These are phyloP conservation scores for Acanthosepion pharaonis DNA, from an alignment of 2,888 invertebrate genomes.

Conservation along the genomic window DNA sequence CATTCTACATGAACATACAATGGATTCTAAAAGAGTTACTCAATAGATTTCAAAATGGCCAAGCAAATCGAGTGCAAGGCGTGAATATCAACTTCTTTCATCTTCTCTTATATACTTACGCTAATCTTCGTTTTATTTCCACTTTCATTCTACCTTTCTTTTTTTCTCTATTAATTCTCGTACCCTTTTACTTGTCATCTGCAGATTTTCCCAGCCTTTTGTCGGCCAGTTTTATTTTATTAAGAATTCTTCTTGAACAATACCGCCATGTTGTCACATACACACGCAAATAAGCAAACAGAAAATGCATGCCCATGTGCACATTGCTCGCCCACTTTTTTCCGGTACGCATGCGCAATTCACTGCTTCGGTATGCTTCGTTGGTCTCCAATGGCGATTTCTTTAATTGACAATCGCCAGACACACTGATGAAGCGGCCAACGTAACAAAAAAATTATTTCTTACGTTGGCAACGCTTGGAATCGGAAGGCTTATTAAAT, in stretches of 20 bases:
- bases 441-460: background rate
- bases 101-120: background rate
- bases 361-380: background rate
- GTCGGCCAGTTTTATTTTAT: background rate
- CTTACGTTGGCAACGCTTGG: background rate
- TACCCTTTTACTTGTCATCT: background rate
- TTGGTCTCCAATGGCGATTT: background rate
- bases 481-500: background rate
- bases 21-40: background rate
- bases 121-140: background rate
- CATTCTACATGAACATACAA: background rate
- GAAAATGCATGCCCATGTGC: background rate
- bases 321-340: background rate
- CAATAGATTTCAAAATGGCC: constrained; percentile 1
- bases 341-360: background rate
- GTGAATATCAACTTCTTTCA: background rate
- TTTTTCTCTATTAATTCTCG: background rate
- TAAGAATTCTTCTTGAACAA: background rate
- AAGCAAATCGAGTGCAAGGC: background rate
- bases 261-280: constrained; percentile 11
- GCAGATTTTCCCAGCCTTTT: background rate
- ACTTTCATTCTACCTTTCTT: background rate
- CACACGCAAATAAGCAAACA: background rate
- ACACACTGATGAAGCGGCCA: background rate
- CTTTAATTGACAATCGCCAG: constrained; percentile 11